Evolutionary conservation across 2,113 vertebrate genomes (phyloP), one percentile per base, ranked within the genome.

Genomic region (Pseudopipra pipra): DNA sequence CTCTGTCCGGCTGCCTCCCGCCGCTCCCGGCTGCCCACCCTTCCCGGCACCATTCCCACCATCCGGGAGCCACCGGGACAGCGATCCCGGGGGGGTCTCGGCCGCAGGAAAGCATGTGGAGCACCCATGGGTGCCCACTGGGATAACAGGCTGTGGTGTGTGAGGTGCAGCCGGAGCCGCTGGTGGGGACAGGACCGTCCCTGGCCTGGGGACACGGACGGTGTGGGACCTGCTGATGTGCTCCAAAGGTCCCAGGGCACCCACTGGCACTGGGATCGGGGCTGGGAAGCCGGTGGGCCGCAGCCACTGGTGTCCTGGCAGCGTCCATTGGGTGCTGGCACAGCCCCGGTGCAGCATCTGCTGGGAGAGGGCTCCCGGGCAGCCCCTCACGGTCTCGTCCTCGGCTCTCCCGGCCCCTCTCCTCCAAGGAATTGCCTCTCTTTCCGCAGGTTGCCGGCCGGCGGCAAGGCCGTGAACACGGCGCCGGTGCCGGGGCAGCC

Each of bases 401-500:
- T 37, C 2, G 8, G 51, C 80, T 37, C 80, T 31, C 65, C n/a
- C 2, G 1, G 54, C 59, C 77, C 49, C 58, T 79, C 72, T 77
- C 49, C 51, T 51, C 82, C 77, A 79, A 71, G 51, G 49, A 14
- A 25, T 27, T 54, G 33, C 25, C n/a, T 93, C 63, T 96, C 91
- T 97, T 37, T 93, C 82, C 62, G 47, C 98, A 98, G 98, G 98
- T 97, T 98, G 72, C 99, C 96, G 7, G 96, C 99, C 79, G 98
- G 98, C 25, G 98, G 98, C 96, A 99, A 99, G 97, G 98, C 98
- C 4, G 97, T 91, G 67, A 99, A 97, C 33, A 98, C 98, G 44
- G 98, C 99, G 6, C 98, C 98, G 0, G 97, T 92, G 52, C 97
- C 99, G 22, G 98, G 99, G 97, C 98, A 98, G 97, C 98, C 98